Evolutionary conservation across 2,113 vertebrate genomes (phyloP).

Genomic region (Apteryx mantelli): DNA sequence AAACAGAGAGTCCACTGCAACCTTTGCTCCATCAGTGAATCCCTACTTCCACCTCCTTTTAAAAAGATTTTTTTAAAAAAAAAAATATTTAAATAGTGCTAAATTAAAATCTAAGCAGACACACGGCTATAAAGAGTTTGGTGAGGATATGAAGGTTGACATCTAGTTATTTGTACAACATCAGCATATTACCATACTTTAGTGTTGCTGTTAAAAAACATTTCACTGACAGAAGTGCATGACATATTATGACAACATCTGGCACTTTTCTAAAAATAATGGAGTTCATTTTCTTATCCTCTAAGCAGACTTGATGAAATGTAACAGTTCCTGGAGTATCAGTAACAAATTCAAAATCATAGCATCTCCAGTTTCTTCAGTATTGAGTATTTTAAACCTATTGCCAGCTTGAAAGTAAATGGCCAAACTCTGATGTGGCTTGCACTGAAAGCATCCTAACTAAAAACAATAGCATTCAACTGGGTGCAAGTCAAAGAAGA

Average conservation of each 20-base stretch:
- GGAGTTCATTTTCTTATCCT: conserved; percentile 16
- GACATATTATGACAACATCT: conserved; percentile 40
- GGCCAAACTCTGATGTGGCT: neutral
- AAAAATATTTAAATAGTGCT: neutral
- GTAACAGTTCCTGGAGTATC: conserved; percentile 33
- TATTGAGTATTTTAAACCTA: neutral
- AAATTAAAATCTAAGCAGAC: neutral
- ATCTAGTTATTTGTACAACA: conserved; percentile 52
- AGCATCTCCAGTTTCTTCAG: neutral
- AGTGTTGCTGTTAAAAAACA: conserved; percentile 43
- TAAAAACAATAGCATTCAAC: neutral
- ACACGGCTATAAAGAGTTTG: neutral
- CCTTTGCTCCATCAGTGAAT: neutral
- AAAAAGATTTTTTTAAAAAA: neutral
- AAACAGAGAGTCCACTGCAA: neutral
- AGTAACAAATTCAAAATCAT: neutral
- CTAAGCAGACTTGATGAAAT: conserved; percentile 32
- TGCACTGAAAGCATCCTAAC: neutral
- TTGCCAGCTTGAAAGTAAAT: neutral
- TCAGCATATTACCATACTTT: conserved; percentile 44
- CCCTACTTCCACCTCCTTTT: neutral
- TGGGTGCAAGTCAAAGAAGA: neutral
- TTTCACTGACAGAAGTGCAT: neutral
- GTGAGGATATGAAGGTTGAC: conserved; percentile 30
- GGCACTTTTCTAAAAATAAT: conserved; percentile 32